These are phyloP conservation scores for Taenaris catops DNA, from an alignment of 2,888 invertebrate genomes.

Conservation along the genomic window DNA sequence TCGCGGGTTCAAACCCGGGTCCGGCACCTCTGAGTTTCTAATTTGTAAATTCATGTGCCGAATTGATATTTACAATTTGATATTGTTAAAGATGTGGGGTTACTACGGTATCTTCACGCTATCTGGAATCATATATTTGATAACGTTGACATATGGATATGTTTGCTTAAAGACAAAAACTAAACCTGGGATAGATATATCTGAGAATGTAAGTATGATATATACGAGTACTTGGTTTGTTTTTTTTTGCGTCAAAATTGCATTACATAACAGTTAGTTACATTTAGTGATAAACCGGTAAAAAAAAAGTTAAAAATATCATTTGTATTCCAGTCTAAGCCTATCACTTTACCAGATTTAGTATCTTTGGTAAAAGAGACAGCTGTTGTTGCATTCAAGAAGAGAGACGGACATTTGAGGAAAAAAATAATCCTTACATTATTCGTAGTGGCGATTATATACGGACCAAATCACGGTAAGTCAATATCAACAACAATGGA, in stretches of 20 bases:
- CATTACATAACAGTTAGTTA: too few species aligned
- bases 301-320: too few species aligned
- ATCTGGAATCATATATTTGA: conserved; percentile 52
- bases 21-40: too few species aligned
- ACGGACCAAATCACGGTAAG: conserved; percentile 77
- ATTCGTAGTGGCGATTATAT: conserved; percentile 63
- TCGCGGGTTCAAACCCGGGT: too few species aligned
- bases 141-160: conserved; percentile 57
- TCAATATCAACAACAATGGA: too few species aligned
- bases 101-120: conserved; percentile 62
- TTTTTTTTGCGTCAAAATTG: too few species aligned
- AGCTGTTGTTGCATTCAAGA: conserved; percentile 64
- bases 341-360: conserved; percentile 42
- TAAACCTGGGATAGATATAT: conserved; percentile 36
- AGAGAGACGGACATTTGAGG: conserved; percentile 56
- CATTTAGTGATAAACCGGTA: too few species aligned
- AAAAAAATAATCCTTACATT: conserved; percentile 66
- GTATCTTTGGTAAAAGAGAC: conserved; percentile 63
- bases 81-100: conserved; percentile 56
- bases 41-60: too few species aligned
- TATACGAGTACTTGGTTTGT: too few species aligned
- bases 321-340: conserved; percentile 49
- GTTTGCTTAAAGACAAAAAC: conserved; percentile 50
- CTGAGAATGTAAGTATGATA: conserved; percentile 44
- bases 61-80: too few species aligned